Evolutionary conservation across 2,888 invertebrate genomes (phyloP), one percentile per base, ranked within the genome.

Genomic region (Spodoptera picta): DNA sequence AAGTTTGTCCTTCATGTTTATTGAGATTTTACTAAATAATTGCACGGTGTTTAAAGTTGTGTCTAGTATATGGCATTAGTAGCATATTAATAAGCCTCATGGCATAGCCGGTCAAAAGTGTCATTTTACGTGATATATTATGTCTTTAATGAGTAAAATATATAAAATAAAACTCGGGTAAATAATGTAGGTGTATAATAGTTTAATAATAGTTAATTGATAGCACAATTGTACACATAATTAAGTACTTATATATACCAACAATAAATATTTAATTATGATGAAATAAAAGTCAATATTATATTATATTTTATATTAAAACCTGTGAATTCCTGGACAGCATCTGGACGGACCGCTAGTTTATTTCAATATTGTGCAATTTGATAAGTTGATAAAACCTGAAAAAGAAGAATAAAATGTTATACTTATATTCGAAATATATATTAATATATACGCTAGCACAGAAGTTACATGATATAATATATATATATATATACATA

Each of bases 341-440:
- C 69, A 63, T 69, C 61, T 76, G 82, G 83, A 83, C 80, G 82
- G 82, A 78, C 63, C 65, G 59, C 72, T 69, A 47, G 45, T 69
- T 55, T 19, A 46, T 43, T 62, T 56, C 36, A 60, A 45, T 52
- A 2, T 53, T 41, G 11, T 3, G 24, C 11, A 23, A n/a, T 23
- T 24, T 42, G 41, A 57, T 50, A 55, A 60, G 45, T 55, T n/a
- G 24, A 46, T 60, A 1, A 48, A 60, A 75, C 56, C 72, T 72
- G 71, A 44, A 72, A 69, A 11, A 48, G 2, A 12, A 36, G 1
- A 6, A 44, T 27, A 36, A 36, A 36, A 36, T 9, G 0, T 6
- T 36, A 19, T 36, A 36, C 1, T 36, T 6, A 36, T 31, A 31
- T 31, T 6, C 7, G 27, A 27, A 27, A 27, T 27, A 27, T 4